Evolutionary conservation across 2,113 vertebrate genomes (phyloP), one percentile per base, ranked within the genome.

Genomic region (Triplophysa rosa): DNA sequence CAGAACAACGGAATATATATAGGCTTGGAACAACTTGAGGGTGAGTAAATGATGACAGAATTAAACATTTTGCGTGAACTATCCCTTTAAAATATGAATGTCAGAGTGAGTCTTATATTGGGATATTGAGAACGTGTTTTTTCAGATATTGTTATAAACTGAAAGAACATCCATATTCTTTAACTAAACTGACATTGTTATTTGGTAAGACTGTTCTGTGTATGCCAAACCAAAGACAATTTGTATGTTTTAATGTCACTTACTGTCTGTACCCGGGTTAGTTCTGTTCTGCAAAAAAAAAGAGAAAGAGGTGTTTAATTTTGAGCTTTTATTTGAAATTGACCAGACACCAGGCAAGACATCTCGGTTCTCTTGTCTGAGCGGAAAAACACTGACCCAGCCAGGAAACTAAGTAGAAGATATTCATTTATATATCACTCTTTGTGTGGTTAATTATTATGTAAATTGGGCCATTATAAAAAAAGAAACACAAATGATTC

Each of bases 371-470:
- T 59, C 70, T 73, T 73, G 61, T 73, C 54, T 42, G n/a, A 42
- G n/a, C 1, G 37, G 37, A 42, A 73, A 69, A 59, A 73, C n/a
- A 17, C 49, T 56, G 49, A n/a, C 9, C 10, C 17, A n/a, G 11
- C 12, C 26, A 58, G 1, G 8, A 58, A 23, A 42, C n/a, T 56
- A 24, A 40, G 58, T 4, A 71, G 29, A 54, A 67, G 83, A 87
- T 47, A 13, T 67, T 62, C 5, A 71, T 23, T 59, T 40, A 72
- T 8, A 59, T 42, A 14, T 71, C 21, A 21, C 33, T 37, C 5
- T 37, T 37, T 80, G 85, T 82, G 75, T 82, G 81, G 45, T 77
- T 37, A 37, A 37, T 8, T 61, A 23, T 47, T 79, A 87, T 87
- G 79, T 79, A 89, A 89, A 88, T 40, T 13, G 47, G 3, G n/a